phyloP scores from a whole-genome alignment of 2,888 invertebrate species.

The Pyrrhia umbra region DNA sequence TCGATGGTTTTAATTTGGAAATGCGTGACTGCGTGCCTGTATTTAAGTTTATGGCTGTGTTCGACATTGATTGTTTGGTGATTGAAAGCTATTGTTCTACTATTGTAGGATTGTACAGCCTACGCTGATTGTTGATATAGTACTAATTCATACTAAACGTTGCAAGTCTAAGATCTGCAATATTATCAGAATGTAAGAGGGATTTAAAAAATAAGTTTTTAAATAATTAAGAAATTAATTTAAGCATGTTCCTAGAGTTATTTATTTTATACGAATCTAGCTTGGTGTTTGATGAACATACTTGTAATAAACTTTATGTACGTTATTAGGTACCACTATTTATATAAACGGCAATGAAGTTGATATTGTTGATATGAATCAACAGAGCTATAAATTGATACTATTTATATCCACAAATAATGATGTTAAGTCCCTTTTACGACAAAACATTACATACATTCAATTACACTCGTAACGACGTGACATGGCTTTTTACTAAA shows the following conservation, averaged over 20 bases:
- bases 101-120: conserved; percentile 40
- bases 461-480: conserved; percentile 2
- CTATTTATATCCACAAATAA: neutral
- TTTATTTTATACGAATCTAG: too few species aligned
- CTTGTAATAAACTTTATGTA: too few species aligned
- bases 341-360: too few species aligned
- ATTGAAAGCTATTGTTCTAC: conserved; percentile 29
- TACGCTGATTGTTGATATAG: conserved; percentile 17
- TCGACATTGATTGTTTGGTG: conserved; percentile 44
- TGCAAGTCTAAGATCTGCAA: too few species aligned
- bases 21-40: conserved; percentile 62
- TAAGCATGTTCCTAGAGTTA: too few species aligned
- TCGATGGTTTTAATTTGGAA: conserved; percentile 65
- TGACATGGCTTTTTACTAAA: conserved; percentile 29
- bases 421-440: neutral
- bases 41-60: conserved; percentile 42
- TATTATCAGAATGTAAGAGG: too few species aligned
- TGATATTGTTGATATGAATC: too few species aligned
- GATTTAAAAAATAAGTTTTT: too few species aligned
- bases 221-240: too few species aligned
- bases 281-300: too few species aligned
- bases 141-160: neutral
- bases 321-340: too few species aligned
- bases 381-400: too few species aligned
- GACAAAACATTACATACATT: neutral